phyloP scores from a whole-genome alignment of 2,888 invertebrate genomes.

The Drosophila colorata region DNA sequence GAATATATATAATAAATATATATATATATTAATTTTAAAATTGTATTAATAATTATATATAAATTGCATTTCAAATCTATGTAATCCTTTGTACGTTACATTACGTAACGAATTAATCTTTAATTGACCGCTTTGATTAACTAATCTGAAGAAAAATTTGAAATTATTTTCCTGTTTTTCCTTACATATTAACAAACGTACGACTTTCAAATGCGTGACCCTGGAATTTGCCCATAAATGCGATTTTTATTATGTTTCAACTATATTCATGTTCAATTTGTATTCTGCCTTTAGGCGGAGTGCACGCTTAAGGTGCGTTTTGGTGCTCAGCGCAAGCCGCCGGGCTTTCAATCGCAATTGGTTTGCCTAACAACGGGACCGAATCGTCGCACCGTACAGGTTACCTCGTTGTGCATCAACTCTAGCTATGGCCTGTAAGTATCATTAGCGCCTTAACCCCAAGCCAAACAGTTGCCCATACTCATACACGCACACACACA shows the following conservation, averaged over 20 bases:
- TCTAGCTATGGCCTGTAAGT: constrained; percentile 98
- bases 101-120: too few species aligned
- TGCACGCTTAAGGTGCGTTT: constrained; percentile 89
- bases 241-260: neutral
- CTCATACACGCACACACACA: constrained; percentile 29
- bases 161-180: too few species aligned
- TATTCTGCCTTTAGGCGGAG: constrained; percentile 81
- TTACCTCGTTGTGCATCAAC: constrained; percentile 96
- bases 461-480: neutral
- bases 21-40: too few species aligned
- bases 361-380: constrained; percentile 96
- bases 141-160: too few species aligned
- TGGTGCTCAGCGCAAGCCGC: constrained; percentile 93
- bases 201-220: too few species aligned
- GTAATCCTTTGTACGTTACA: too few species aligned
- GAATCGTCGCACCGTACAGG: constrained; percentile 87
- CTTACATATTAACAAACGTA: too few species aligned
- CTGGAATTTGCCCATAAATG: neutral
- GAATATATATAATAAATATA: too few species aligned
- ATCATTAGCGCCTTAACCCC: constrained; percentile 30
- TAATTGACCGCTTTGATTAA: too few species aligned
- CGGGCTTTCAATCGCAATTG: constrained; percentile 99
- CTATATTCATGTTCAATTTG: neutral
- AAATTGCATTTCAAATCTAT: too few species aligned
- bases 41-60: too few species aligned